Evolutionary conservation across 2,113 vertebrate genomes (phyloP).

Genomic region (Eonycteris spelaea): DNA sequence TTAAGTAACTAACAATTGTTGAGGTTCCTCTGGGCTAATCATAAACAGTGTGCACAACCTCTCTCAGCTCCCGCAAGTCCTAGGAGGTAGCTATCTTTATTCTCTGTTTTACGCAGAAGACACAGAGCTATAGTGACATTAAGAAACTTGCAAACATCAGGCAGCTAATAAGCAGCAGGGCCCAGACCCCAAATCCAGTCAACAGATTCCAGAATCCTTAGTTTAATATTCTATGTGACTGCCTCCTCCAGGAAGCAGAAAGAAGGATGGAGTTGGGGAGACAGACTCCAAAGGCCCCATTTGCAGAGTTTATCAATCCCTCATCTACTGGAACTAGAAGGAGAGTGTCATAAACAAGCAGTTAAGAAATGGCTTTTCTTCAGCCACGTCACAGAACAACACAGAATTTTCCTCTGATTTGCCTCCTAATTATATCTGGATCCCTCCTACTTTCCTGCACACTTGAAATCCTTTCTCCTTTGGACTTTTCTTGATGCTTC

Average conservation of each 20-base stretch:
- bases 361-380: background rate
- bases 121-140: background rate
- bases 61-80: background rate
- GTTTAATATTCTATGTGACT: background rate
- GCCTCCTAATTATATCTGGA: background rate
- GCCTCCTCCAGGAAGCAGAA: background rate
- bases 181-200: background rate
- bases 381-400: background rate
- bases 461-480: background rate
- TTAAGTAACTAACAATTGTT: background rate
- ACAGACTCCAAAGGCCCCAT: background rate
- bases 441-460: background rate
- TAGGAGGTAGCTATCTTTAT: background rate
- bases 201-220: background rate
- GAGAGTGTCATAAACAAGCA: background rate
- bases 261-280: background rate
- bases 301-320: background rate
- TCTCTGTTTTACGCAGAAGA: background rate
- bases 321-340: background rate
- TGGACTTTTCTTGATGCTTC: background rate
- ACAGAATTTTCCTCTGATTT: background rate
- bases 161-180: background rate
- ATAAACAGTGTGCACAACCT: too few relatives aligned
- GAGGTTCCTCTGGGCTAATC: background rate
- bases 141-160: background rate